Percentiles rank a stretch among this genome's conserved stretches.
Conservation (phyloP, 2,888 invertebrate species). For the Megamerina dolium region DNA sequence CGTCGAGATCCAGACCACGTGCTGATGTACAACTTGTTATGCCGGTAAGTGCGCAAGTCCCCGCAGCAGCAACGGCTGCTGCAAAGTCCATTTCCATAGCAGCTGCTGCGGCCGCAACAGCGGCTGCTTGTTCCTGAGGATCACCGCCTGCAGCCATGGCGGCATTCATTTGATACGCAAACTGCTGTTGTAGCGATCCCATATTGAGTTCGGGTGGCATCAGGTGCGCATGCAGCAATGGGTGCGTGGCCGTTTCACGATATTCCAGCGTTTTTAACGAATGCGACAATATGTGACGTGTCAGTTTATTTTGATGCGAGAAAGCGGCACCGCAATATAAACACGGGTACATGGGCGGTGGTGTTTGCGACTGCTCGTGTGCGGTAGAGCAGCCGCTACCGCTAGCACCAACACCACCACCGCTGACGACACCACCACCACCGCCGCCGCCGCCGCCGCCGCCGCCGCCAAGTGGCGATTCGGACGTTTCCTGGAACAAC, state of each 20-base stretch:
- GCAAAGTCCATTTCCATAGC: slow-evolving; percentile 39
- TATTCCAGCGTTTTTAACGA: slow-evolving; percentile 83
- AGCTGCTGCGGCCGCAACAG: slow-evolving; percentile 39
- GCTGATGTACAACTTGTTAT: slow-evolving; percentile 26
- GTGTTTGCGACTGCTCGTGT: slow-evolving; percentile 32
- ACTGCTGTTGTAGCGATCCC: slow-evolving; percentile 44
- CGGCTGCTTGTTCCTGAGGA: slow-evolving; percentile 42
- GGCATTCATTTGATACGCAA: slow-evolving; percentile 48
- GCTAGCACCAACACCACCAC: slow-evolving; percentile 25
- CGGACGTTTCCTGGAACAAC: slow-evolving; percentile 76
- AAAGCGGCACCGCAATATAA: slow-evolving; percentile 86
- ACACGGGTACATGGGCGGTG: slow-evolving; percentile 63
- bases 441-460: slow-evolving; percentile 38
- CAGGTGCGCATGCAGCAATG: slow-evolving; percentile 59
- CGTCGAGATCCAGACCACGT: slow-evolving; percentile 23
- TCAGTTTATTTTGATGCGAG: slow-evolving; percentile 85
- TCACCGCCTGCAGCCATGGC: slow-evolving; percentile 33
- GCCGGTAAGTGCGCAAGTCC: slow-evolving; percentile 28
- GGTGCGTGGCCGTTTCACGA: slow-evolving; percentile 58
- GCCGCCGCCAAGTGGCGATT: slow-evolving; percentile 64
- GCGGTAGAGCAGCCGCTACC: slow-evolving; percentile 20
- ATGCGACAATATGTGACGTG: slow-evolving; percentile 82
- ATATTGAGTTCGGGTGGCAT: slow-evolving; percentile 41
- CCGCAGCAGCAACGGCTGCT: slow-evolving; percentile 35
- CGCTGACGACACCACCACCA: slow-evolving; percentile 32